Conservation (phyloP, 2,113 vertebrate genomes). For the Podarcis cretensis region DNA sequence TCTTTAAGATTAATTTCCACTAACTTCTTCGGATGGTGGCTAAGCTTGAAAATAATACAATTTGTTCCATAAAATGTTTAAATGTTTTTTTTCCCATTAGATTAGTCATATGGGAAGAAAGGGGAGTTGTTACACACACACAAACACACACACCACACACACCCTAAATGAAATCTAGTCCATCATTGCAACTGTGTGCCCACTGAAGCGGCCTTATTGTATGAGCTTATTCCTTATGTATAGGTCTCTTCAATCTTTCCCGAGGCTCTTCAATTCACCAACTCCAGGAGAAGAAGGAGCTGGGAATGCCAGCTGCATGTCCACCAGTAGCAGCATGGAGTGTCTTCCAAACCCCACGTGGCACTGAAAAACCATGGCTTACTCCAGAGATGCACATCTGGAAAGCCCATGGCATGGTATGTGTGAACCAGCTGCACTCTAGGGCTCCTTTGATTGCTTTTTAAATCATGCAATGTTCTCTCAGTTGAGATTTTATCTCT, state of each 20-base stretch:
- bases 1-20: conserved; percentile 45
- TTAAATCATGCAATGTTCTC: background rate
- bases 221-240: background rate
- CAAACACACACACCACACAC: background rate
- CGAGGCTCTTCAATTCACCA: no score
- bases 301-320: background rate
- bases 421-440: background rate
- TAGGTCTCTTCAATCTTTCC: background rate
- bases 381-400: background rate
- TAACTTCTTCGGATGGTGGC: conserved; percentile 22
- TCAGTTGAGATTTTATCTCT: no score
- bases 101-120: background rate
- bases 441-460: background rate
- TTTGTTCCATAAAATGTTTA: conserved; percentile 12
- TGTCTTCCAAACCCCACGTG: background rate
- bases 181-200: background rate
- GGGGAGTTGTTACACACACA: no score
- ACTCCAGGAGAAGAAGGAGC: background rate
- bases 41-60: background rate
- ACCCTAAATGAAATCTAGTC: background rate
- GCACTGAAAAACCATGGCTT: background rate
- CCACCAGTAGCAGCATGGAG: background rate
- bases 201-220: background rate
- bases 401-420: background rate
- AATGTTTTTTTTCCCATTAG: background rate